A percentile compares a stretch with the other conserved stretches of the same genome.
Conservation (phyloP, 2,113 vertebrate species). For the Tauraco erythrolophus region DNA sequence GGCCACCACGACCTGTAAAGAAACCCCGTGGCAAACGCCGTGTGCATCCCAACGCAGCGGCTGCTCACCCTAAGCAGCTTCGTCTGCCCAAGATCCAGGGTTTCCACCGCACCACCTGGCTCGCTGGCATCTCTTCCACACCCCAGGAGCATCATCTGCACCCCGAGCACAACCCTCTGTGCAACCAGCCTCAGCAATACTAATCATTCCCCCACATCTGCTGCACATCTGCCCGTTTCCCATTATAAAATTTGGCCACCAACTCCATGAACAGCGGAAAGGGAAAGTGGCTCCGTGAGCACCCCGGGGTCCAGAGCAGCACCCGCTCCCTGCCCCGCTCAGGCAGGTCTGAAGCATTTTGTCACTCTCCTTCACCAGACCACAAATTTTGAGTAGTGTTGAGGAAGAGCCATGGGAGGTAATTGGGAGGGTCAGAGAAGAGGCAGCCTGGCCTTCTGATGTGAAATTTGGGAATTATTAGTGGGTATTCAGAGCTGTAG, state of each 20-base stretch:
- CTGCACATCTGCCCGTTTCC: background rate
- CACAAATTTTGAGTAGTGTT: no score
- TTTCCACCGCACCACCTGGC: fast-evolving
- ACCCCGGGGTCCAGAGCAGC: fast-evolving
- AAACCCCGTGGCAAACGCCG: fast-evolving
- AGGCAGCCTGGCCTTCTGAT: background rate
- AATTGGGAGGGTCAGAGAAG: background rate
- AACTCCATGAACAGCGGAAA: fast-evolving
- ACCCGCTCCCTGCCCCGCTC: fast-evolving
- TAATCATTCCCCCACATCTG: background rate
- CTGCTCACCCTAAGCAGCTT: background rate
- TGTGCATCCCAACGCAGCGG: fast-evolving
- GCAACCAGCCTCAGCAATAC: background rate
- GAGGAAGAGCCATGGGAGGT: background rate
- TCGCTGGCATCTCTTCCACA: background rate
- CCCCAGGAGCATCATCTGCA: background rate
- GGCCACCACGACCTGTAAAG: background rate
- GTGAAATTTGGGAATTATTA: background rate
- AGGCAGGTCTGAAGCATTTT: background rate
- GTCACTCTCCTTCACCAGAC: background rate
- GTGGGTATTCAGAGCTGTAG: background rate
- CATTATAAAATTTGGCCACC: background rate
- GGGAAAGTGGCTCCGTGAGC: background rate
- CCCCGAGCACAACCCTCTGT: fast-evolving
- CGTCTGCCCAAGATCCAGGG: background rate